Evolutionary conservation across 1,140 invertebrate species (phyloP).

Genomic region (Drosophila funebris): DNA sequence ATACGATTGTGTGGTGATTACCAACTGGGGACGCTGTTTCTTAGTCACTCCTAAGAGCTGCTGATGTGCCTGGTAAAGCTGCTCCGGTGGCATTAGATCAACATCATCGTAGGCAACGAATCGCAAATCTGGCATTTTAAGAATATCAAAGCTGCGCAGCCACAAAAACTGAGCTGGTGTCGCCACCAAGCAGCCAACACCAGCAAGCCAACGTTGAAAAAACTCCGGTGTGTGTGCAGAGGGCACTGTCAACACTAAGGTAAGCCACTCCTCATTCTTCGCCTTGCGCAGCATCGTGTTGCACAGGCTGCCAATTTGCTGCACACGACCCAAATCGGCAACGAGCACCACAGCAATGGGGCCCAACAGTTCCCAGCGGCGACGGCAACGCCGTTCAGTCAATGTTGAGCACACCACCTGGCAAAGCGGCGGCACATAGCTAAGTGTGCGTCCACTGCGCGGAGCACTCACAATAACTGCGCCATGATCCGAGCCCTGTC

Average conservation of each 20-base stretch:
- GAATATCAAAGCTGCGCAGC: not conserved
- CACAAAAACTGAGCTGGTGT: constrained; percentile 52
- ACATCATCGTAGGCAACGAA: constrained; percentile 54
- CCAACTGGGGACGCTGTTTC: constrained; percentile 30
- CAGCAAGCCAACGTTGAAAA: constrained; percentile 34
- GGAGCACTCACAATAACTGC: constrained; percentile 55
- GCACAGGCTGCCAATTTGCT: constrained; percentile 35
- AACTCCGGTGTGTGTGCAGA: constrained; percentile 6
- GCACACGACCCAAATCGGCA: constrained; percentile 22
- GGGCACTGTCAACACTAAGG: constrained; percentile 33
- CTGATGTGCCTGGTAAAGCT: not conserved
- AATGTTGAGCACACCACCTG: constrained; percentile 17
- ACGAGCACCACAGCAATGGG: constrained; percentile 38
- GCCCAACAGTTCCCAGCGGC: constrained; percentile 14
- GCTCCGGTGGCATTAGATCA: constrained; percentile 34
- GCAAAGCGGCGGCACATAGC: constrained; percentile 57
- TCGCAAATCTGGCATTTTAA: constrained; percentile 20
- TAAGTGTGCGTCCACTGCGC: constrained; percentile 53
- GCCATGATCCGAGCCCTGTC: constrained; percentile 19
- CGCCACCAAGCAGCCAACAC: constrained; percentile 47
- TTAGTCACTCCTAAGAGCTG: not conserved
- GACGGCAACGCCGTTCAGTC: not conserved
- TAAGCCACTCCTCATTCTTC: not conserved
- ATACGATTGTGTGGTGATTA: constrained; percentile 41
- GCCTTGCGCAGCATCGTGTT: constrained; percentile 27